Conservation (phyloP, 92 coral and sea anemone species). For the Palythoa caribaeorum region DNA sequence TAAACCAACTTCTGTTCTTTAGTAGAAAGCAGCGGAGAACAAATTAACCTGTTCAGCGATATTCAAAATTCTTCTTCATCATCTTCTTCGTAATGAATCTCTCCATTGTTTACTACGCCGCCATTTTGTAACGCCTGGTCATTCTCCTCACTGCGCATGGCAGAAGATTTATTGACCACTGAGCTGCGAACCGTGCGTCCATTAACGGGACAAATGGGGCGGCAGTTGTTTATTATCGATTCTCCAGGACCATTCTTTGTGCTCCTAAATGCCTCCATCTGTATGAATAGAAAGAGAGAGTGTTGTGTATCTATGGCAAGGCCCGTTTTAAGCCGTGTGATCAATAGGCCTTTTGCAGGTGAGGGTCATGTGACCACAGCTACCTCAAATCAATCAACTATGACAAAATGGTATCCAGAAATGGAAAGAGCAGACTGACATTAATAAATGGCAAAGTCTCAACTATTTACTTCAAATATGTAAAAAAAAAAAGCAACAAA, state of each 20-base stretch:
- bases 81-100: not conserved
- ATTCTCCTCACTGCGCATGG: slow-evolving; percentile 14
- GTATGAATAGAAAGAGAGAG: not conserved
- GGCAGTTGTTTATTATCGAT: slow-evolving; percentile 70
- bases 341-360: no score
- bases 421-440: no score
- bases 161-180: not conserved
- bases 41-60: not conserved
- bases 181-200: slow-evolving; percentile 61
- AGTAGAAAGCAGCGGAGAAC: no score
- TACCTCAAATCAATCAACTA: no score
- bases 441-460: no score
- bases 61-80: slow-evolving; percentile 18
- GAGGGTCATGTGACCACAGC: no score
- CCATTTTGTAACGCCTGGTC: slow-evolving; percentile 30
- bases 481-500: no score
- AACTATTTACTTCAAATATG: no score
- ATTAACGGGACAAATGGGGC: slow-evolving; percentile 81
- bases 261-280: slow-evolving; percentile 80
- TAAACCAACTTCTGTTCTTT: no score
- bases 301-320: not conserved
- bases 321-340: no score
- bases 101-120: not conserved
- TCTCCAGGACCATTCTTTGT: slow-evolving; percentile 76
- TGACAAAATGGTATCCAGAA: no score